Evolutionary conservation across 2,113 vertebrate genomes (phyloP), one percentile per base, ranked within the genome.

Genomic region (Globicephala melas): DNA sequence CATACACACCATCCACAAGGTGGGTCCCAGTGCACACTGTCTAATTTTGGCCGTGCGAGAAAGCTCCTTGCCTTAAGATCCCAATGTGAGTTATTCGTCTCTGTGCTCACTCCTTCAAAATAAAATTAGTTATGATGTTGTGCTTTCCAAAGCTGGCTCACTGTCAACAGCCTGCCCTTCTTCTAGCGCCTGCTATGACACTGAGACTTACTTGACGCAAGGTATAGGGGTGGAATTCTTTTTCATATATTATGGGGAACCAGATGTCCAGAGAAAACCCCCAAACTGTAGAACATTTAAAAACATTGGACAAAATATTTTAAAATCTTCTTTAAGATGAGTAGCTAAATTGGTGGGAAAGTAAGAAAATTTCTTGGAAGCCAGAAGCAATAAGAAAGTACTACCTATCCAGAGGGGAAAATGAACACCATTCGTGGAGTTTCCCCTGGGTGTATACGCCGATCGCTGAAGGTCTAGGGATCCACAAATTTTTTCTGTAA

Each of bases 21-120:
- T 12, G 53, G 44, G 55, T n/a, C 25, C 41, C 60, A 7, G n/a
- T 0, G 11, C 58, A 15, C 1, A 11, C 1, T 14, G 13, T 65
- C 26, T 65, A 4, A 1, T 53, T 44, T 91, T 44, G 60, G 10
- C 63, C 20, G 2, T 28, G 41, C 53, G 20, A 31, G 63, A 67
- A 87, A 53, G 21, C 62, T 26, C 62, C 2, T 13, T 36, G 25
- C 62, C 50, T 71, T 33, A 11, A 82, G 20, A 65, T 18, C 41
- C 47, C 70, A 53, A 11, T 33, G 68, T 10, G 70, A 58, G 25
- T n/a, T n/a, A 44, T 18, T 88, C 36, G 18, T 18, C 65, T 53
- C 33, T 47, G 55, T n/a, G 82, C 2, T 38, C 55, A 6, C 0
- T 2, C 23, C 73, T 92, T 47, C 25, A 92, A 82, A 93, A 89